A percentile compares a stretch with the other conserved stretches of the same genome.
Evolutionary conservation across 1,140 invertebrate genomes (phyloP).

Genomic region (Bathynomus jamesi): DNA sequence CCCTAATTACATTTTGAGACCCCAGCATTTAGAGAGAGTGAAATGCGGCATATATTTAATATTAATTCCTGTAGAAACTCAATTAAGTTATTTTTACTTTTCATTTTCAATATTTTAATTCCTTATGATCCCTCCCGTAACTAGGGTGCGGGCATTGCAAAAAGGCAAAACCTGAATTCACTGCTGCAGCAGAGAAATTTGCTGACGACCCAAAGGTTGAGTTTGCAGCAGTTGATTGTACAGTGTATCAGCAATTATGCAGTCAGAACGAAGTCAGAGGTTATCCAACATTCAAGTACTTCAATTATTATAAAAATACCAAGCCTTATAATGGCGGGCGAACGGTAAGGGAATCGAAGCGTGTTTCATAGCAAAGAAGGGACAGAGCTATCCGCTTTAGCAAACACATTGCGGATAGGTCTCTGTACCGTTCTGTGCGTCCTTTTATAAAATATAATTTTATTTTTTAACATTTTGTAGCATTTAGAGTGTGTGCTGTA

Average conservation of each 20-base stretch:
- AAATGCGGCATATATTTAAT: background rate
- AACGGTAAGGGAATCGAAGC: slow-evolving; percentile 41
- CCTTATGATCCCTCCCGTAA: slow-evolving; percentile 24
- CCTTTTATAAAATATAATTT: too few relatives aligned
- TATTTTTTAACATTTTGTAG: too few relatives aligned
- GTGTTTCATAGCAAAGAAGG: background rate
- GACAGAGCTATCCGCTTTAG: background rate
- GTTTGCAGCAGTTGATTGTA: slow-evolving; percentile 79
- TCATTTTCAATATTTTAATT: slow-evolving; percentile 41
- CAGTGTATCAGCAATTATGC: slow-evolving; percentile 56
- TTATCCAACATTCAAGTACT: slow-evolving; percentile 81
- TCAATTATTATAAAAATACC: slow-evolving; percentile 68
- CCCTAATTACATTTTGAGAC: slow-evolving; percentile 82
- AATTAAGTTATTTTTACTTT: background rate
- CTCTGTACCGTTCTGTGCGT: background rate
- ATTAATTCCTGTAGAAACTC: background rate
- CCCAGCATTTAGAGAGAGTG: slow-evolving; percentile 51
- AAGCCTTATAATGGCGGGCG: slow-evolving; percentile 62
- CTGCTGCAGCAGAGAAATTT: slow-evolving; percentile 61
- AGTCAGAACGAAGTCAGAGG: slow-evolving; percentile 63
- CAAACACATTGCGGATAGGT: background rate
- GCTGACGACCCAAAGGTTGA: slow-evolving; percentile 52
- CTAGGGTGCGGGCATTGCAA: slow-evolving; percentile 89
- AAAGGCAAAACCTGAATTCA: slow-evolving; percentile 75
- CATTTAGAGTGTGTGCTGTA: background rate